Percentiles rank a stretch among this genome's conserved stretches.
Conservation (phyloP, 92 coral and sea anemone species). For the Umimayanthus kanabou region DNA sequence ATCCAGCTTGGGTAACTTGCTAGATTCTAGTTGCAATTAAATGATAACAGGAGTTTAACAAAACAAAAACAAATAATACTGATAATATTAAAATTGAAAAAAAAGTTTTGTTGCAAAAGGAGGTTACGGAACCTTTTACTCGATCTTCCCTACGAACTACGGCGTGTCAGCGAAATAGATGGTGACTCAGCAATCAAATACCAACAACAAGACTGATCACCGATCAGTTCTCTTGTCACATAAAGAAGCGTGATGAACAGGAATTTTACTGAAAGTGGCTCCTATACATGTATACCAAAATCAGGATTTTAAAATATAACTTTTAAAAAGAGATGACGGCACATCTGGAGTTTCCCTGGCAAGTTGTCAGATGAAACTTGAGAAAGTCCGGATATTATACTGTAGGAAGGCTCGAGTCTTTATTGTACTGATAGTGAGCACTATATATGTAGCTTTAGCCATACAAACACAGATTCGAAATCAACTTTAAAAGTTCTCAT, state of each 20-base stretch:
- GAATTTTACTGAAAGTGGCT: no score
- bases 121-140: neutral
- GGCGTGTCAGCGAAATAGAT: neutral
- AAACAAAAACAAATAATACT: neutral
- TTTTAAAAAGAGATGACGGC: neutral
- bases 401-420: neutral
- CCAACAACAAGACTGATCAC: neutral
- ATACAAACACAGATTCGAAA: neutral
- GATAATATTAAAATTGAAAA: constrained; percentile 6
- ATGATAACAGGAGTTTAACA: neutral
- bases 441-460: neutral
- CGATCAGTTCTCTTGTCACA: constrained; percentile 2
- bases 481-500: constrained; percentile 8
- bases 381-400: neutral
- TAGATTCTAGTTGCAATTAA: no score
- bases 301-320: neutral
- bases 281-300: neutral
- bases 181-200: constrained; percentile 1
- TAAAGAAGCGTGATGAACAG: no score
- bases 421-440: neutral
- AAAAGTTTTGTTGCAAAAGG: constrained; percentile 2
- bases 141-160: neutral
- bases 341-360: neutral
- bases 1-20: neutral
- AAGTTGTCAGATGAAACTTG: constrained; percentile 1